Evolutionary conservation across 2,888 invertebrate species (phyloP), one percentile per base, ranked within the genome.

Genomic region (Ischnura elegans): DNA sequence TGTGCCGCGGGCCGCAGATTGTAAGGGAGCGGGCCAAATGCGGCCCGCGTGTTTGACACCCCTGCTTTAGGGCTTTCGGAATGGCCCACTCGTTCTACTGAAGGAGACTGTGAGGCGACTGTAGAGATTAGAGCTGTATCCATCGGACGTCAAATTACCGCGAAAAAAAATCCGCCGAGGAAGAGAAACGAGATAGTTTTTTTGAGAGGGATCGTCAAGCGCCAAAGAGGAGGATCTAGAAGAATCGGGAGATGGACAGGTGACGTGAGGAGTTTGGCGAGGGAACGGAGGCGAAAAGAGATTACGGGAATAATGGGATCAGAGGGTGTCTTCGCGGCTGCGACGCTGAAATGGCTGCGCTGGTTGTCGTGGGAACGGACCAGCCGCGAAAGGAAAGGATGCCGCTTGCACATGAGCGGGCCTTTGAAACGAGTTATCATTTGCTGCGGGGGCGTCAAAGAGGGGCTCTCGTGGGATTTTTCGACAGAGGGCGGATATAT

Each of bases 241-340:
- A n/a, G 36, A 3, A 36, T 29, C 25, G 76, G 13, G 36, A 76
- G 76, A 76, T 16, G 36, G 76, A 76, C 76, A 76, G 76, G 36
- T 76, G 76, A 76, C 76, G 76, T 29, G 76, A 21, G 76, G 76
- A 76, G 76, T n/a, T n/a, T n/a, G n/a, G n/a, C n/a, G 36, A 76
- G 76, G 36, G 76, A 76, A 76, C 16, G 76, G 76, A 76, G 5
- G 76, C 36, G 76, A 61, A 76, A 25, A 76, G 29, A 36, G 76
- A 76, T 76, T 76, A 36, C 13, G 51, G 36, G 76, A 36, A 36
- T 76, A 76, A 76, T 76, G 76, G 76, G 76, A 76, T 76, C 16
- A 61, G 19, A 25, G 19, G 55, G 25, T 3, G 61, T 19, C 13
- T 51, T 51, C 16, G 8, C 51, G 16, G 51, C 47, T 10, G 47